Conservation (phyloP, 2,888 invertebrate species). For the Troides helena region DNA sequence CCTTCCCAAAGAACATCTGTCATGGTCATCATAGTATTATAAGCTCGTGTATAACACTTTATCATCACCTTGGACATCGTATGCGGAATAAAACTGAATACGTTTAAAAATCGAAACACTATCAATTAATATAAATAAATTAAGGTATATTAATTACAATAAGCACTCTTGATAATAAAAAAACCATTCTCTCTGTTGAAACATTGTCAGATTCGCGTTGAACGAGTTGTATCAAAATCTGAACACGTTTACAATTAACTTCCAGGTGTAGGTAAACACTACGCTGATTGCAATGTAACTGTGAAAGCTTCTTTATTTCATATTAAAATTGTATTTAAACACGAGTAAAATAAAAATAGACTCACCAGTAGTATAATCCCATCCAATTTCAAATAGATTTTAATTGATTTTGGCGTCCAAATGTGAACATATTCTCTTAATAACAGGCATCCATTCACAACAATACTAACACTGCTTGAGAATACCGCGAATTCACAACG, state of each 20-base stretch:
- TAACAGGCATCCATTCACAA: constrained; percentile 60
- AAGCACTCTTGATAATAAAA: constrained; percentile 3
- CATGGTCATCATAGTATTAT: constrained; percentile 21
- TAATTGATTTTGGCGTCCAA: constrained; percentile 35
- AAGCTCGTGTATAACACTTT: constrained; percentile 20
- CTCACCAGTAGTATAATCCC: constrained; percentile 69
- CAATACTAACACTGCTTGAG: constrained; percentile 55
- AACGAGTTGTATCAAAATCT: constrained; percentile 6
- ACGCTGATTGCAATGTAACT: not conserved
- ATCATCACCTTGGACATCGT: not conserved
- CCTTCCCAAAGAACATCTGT: constrained; percentile 15
- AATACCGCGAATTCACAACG: constrained; percentile 59
- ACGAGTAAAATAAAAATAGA: constrained; percentile 28
- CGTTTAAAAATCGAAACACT: not conserved
- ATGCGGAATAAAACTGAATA: not conserved
- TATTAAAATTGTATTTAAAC: not conserved
- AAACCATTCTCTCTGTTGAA: constrained; percentile 9
- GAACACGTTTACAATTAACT: not conserved
- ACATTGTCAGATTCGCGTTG: constrained; percentile 1
- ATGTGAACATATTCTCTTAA: constrained; percentile 68
- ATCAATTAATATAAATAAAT: not conserved
- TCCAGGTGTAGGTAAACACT: not conserved
- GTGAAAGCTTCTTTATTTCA: not conserved
- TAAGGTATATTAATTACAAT: not conserved
- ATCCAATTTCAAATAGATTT: constrained; percentile 59